Percentiles rank a stretch among this genome's conserved stretches.
phyloP scores from a whole-genome alignment of 2,888 invertebrate species.

The Leptinotarsa rubiginosa region DNA sequence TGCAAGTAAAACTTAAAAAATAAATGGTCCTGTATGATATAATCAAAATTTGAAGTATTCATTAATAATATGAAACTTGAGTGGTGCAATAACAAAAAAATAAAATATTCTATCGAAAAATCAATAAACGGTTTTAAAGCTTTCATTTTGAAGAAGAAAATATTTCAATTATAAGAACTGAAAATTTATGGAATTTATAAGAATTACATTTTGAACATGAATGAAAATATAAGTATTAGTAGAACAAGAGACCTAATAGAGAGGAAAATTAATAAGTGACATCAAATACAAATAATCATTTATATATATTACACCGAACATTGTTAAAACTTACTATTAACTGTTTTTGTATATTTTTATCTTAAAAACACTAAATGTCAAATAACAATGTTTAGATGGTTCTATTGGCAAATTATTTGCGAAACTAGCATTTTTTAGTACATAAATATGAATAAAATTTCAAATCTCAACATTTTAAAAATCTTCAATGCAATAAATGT shows the following conservation, averaged over 20 bases:
- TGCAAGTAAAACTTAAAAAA: not conserved
- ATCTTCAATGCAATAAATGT: not conserved
- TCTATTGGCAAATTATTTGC: too few relatives aligned
- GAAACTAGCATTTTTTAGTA: not conserved
- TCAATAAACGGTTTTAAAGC: not conserved
- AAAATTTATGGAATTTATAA: too few relatives aligned
- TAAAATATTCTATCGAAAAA: not conserved
- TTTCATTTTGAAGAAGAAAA: too few relatives aligned
- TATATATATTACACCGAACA: too few relatives aligned
- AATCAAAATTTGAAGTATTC: not conserved
- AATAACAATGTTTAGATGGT: too few relatives aligned
- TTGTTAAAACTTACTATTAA: too few relatives aligned
- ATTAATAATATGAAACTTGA: not conserved
- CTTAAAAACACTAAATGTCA: too few relatives aligned
- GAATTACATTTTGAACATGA: not conserved
- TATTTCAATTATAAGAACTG: too few relatives aligned
- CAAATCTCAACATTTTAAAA: conserved; percentile 16
- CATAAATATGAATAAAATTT: not conserved
- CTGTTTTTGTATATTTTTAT: too few relatives aligned
- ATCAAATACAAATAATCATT: not conserved
- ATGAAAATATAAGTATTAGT: not conserved
- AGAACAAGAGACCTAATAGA: not conserved
- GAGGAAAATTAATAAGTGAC: not conserved
- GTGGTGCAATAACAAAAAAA: not conserved
- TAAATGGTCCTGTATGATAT: not conserved